Evolutionary conservation across 92 coral and sea anemone genomes (phyloP), one percentile per base, ranked within the genome.

Genomic region (Nematostella vectensis): DNA sequence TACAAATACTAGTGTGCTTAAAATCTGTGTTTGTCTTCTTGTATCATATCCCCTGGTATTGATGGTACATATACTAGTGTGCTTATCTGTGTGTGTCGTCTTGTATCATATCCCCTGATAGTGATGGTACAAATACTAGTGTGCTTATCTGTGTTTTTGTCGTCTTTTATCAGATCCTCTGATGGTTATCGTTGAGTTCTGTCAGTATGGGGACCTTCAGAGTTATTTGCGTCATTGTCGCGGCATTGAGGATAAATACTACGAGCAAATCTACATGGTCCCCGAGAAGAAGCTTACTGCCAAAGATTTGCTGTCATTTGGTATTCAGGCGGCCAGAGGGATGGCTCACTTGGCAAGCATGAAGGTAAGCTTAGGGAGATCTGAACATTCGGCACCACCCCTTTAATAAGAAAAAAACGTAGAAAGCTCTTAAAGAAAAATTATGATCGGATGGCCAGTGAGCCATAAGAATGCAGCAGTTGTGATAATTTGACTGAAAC

Each of bases 181-280:
- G 54, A 91, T 91, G 98, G 80, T 91, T 23, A 86, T 91, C 52
- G 98, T 91, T 17, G 98, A 91, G 67, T 91, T 81, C 64, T 91
- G 98, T 60, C 80, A 88, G 4, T 86, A 73, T 31, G 98, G 96
- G 20, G 98, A 91, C 42, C 82, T 91, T 42, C 98, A 91, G 65
- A 85, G 95, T 71, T 91, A 86, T 37, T 61, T 91, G 1, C 98
- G 98, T 19, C 79, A 82, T 50, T 86, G 98, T 57, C 87, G 98
- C 2, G 98, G 98, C 1, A 83, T 91, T 4, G 86, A 88, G 57
- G 98, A 91, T 63, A 88, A 85, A 56, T 91, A 86, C 28, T 86
- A 91, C 55, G 69, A 77, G 65, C 93, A 91, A 48, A 81, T 85
- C n/a, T 91, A 91, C 70, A 67, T 65, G 23, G 88, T 77, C 13